Conservation (phyloP, 2,888 invertebrate species). For the Anoplius nigerrimus region DNA sequence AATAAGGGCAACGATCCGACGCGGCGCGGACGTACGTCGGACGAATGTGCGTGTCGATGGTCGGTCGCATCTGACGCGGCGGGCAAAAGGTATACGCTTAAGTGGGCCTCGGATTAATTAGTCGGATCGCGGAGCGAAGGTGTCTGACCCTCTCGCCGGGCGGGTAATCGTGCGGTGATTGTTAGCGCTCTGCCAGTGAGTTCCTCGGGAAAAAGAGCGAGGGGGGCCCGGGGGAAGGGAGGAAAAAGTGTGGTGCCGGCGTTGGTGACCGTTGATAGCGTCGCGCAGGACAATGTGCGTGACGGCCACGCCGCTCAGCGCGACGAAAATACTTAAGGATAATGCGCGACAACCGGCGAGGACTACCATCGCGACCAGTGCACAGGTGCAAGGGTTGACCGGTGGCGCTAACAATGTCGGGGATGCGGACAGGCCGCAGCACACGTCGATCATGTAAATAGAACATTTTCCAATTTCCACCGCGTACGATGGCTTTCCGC, state of each 20-base stretch:
- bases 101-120: too few species aligned
- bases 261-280: constrained; percentile 44
- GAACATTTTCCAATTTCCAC: not conserved
- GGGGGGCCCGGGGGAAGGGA: too few species aligned
- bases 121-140: too few species aligned
- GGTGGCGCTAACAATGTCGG: constrained; percentile 50
- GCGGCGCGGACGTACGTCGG: too few species aligned
- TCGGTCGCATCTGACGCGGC: too few species aligned
- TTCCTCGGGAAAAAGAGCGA: too few species aligned
- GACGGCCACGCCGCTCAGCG: constrained; percentile 66
- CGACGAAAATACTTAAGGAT: constrained; percentile 70
- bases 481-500: too few species aligned
- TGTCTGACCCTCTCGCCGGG: too few species aligned
- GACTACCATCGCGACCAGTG: constrained; percentile 57
- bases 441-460: constrained; percentile 73
- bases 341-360: constrained; percentile 56
- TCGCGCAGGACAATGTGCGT: constrained; percentile 67
- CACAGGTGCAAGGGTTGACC: constrained; percentile 60
- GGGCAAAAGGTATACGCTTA: too few species aligned
- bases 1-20: constrained; percentile 9
- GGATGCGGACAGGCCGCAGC: constrained; percentile 61
- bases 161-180: too few species aligned
- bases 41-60: too few species aligned
- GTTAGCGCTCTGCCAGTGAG: too few species aligned
- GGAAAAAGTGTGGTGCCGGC: constrained; percentile 12